phyloP scores from a whole-genome alignment of 2,797 vertebrate species.

The Tenualosa thibaudeaui region DNA sequence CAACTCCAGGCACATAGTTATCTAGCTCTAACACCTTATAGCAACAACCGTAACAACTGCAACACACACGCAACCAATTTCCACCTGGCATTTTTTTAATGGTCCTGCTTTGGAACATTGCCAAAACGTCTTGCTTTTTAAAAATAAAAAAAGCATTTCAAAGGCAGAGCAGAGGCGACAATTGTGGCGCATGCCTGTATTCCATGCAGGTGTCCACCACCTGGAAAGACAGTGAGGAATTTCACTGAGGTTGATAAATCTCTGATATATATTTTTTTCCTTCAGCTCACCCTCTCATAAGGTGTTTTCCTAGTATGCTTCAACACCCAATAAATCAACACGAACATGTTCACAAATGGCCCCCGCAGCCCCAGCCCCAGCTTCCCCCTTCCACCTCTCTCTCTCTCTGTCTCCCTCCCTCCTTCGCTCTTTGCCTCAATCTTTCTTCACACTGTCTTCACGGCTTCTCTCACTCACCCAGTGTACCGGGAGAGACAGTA shows the following conservation, averaged over 20 bases:
- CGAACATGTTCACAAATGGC: slow-evolving; percentile 52
- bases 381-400: slow-evolving; percentile 22
- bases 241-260: slow-evolving; percentile 1
- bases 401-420: slow-evolving; percentile 37
- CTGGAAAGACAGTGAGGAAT: not conserved
- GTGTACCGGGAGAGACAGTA: slow-evolving; percentile 53
- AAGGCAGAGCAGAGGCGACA: not conserved
- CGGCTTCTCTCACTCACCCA: slow-evolving; percentile 28
- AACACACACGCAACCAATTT: not conserved
- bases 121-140: no score
- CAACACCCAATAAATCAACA: slow-evolving; percentile 66
- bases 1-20: no score
- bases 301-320: slow-evolving; percentile 59
- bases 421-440: not conserved
- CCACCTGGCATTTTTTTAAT: not conserved
- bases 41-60: not conserved
- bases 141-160: no score
- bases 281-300: slow-evolving; percentile 43
- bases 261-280: not conserved
- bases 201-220: not conserved
- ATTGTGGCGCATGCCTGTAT: not conserved
- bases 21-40: no score
- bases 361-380: not conserved
- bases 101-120: not conserved
- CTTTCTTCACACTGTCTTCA: not conserved